phyloP scores from a whole-genome alignment of 1,140 invertebrate species.

The Oncopodura yosiiana region DNA sequence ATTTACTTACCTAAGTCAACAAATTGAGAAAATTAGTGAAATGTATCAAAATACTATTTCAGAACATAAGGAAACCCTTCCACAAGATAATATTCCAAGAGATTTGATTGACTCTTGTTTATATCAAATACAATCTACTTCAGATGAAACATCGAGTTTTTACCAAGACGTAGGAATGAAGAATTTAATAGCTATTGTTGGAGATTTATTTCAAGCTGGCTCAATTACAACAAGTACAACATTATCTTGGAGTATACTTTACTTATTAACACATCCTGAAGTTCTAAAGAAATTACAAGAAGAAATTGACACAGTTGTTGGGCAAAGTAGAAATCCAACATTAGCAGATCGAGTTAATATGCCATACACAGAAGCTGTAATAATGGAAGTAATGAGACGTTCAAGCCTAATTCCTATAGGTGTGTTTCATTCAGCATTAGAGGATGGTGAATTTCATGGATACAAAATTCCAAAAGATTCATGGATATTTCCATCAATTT shows the following conservation, averaged over 20 bases:
- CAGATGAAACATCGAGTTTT: slow-evolving; percentile 12
- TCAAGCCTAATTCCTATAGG: slow-evolving; percentile 1
- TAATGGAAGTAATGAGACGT: slow-evolving; percentile 1
- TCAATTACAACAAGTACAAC: slow-evolving; percentile 3
- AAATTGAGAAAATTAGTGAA: background rate
- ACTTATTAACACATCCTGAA: background rate
- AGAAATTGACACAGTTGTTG: slow-evolving; percentile 16
- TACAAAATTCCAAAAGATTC: slow-evolving; percentile 51
- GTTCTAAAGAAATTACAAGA: slow-evolving; percentile 11
- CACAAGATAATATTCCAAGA: slow-evolving; percentile 8
- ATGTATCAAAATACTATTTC: background rate
- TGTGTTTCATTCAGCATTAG: background rate
- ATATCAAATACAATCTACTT: slow-evolving; percentile 6
- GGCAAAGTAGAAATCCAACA: slow-evolving; percentile 1
- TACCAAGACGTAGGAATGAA: slow-evolving; percentile 6
- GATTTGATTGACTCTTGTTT: slow-evolving; percentile 20
- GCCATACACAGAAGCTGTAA: background rate
- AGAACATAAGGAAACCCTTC: slow-evolving; percentile 1
- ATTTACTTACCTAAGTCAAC: background rate
- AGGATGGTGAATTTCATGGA: slow-evolving; percentile 37
- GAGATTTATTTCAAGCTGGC: background rate
- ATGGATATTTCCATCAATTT: slow-evolving; percentile 68
- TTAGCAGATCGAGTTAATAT: slow-evolving; percentile 4
- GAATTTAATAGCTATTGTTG: slow-evolving; percentile 1
- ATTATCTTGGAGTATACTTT: slow-evolving; percentile 7